Base-by-base conservation (phyloP, 2,113 vertebrate genomes). In the Mus pahari region DNA sequence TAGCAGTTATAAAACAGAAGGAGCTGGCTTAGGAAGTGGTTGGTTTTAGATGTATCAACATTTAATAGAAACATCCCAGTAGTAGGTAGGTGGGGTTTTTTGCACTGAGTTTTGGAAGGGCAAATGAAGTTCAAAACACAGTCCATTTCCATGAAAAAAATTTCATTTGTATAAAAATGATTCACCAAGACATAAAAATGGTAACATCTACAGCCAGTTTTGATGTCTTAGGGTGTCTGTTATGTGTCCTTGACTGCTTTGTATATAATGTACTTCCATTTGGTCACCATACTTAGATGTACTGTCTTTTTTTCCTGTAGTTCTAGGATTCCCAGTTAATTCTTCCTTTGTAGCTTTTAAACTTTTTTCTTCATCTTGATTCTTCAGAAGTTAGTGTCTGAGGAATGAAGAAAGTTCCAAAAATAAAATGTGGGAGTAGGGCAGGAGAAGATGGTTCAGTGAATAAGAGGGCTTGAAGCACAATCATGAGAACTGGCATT, bases 161-260 rank as follows among this genome's bases (percentile, higher is more conserved):
- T 4, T 93, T 96, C 60, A 90, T 95, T 95, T 96, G 24, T 78
- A 55, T 94, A 60, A 89, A 91, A 86, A 68, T 62, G 75, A 88
- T 91, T 96, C 86, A 92, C 50, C 74, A 96, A 78, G 53, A 75
- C 81, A 55, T 95, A 94, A 95, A 90, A 71, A 84, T 90, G 20
- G 53, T 66, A 94, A n/a, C 33, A 82, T 88, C 22, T 16, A 10
- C 1, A 66, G 50, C 92, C 36, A 88, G 50, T 66, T 66, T 19
- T 70, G 55, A 79, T 42, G 22, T 74, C 4, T 48, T 91, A 42
- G 78, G 24, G 3, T 31, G 7, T 92, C 74, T 91, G 4, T 58
- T 26, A 36, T 83, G 33, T 4, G 24, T 87, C 62, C 62, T 79
- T 94, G 36, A 26, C 36, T 78, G 1, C 77, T 89, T 60, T 33